phyloP scores from a whole-genome alignment of 2,797 vertebrate species.

The Leptatherina wallacei region DNA sequence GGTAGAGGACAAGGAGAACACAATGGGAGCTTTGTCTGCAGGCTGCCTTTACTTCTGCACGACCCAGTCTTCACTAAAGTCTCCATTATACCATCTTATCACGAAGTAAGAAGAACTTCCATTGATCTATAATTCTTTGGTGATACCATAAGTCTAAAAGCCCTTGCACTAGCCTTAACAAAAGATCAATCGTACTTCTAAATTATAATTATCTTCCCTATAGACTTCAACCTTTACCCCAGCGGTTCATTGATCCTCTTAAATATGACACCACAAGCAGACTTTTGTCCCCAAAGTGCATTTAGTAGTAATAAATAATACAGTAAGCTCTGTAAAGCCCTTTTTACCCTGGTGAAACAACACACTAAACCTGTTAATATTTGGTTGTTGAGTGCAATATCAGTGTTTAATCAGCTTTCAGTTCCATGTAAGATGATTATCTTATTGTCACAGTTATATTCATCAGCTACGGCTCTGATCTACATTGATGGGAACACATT shows the following conservation, averaged over 20 bases:
- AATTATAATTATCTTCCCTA: not conserved
- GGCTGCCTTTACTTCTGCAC: constrained; percentile 52
- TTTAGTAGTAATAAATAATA: not conserved
- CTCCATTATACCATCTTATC: constrained; percentile 19
- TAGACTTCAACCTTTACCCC: not conserved
- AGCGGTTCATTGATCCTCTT: not conserved
- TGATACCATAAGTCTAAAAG: constrained; percentile 7
- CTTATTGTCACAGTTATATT: not conserved
- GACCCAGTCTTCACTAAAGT: constrained; percentile 28
- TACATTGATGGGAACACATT: not conserved
- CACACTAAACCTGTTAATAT: not conserved
- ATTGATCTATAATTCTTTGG: constrained; percentile 2
- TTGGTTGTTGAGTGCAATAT: not conserved
- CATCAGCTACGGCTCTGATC: not conserved
- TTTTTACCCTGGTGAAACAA: not conserved
- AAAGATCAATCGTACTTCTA: not conserved
- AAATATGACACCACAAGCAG: not conserved
- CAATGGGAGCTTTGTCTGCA: constrained; percentile 58
- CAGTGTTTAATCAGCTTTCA: not conserved
- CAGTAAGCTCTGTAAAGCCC: not conserved
- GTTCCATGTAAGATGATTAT: not conserved
- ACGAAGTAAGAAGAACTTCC: not conserved
- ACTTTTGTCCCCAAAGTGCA: not conserved
- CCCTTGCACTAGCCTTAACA: not conserved
- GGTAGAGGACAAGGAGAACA: constrained; percentile 62